Percentiles rank a stretch among this genome's conserved stretches.
Evolutionary conservation across 2,797 vertebrate genomes (phyloP).

Genomic region (Pogonophryne albipinna): DNA sequence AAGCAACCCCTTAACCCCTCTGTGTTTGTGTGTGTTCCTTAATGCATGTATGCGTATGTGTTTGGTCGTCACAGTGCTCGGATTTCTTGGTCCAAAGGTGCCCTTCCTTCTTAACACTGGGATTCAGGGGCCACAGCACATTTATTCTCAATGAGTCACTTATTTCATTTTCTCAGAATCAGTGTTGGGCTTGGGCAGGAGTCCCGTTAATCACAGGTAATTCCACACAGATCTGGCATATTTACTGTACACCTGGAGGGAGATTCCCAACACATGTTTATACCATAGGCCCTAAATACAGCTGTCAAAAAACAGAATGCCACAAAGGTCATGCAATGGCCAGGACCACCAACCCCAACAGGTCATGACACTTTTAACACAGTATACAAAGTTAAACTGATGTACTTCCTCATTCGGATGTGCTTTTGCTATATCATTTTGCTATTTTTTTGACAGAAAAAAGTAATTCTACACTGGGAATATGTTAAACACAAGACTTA

Average conservation of each 20-base stretch:
- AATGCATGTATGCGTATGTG: conserved; percentile 57
- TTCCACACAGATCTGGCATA: conserved; percentile 37
- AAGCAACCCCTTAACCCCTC: conserved; percentile 78
- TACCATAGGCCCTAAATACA: conserved; percentile 24
- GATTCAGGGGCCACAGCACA: conserved; percentile 54
- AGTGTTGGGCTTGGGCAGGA: conserved; percentile 28
- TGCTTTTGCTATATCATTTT: background rate
- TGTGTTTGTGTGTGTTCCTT: conserved; percentile 69
- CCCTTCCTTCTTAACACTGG: conserved; percentile 47
- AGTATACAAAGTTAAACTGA: background rate
- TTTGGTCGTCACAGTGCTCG: conserved; percentile 14
- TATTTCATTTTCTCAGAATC: conserved; percentile 48
- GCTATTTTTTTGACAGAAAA: background rate
- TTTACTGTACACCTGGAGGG: conserved; percentile 53
- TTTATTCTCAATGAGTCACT: conserved; percentile 59
- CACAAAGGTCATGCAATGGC: conserved; percentile 12
- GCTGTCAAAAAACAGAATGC: conserved; percentile 13
- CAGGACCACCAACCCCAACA: conserved; percentile 13
- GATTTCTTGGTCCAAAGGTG: conserved; percentile 33
- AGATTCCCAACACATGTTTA: conserved; percentile 41
- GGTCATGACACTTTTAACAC: background rate
- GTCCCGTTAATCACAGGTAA: conserved; percentile 46
- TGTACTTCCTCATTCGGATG: background rate
- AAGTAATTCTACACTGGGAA: background rate
- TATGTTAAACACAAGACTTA: background rate